Evolutionary conservation across 2,888 invertebrate genomes (phyloP), one percentile per base, ranked within the genome.

Genomic region (Drosophila mimica): DNA sequence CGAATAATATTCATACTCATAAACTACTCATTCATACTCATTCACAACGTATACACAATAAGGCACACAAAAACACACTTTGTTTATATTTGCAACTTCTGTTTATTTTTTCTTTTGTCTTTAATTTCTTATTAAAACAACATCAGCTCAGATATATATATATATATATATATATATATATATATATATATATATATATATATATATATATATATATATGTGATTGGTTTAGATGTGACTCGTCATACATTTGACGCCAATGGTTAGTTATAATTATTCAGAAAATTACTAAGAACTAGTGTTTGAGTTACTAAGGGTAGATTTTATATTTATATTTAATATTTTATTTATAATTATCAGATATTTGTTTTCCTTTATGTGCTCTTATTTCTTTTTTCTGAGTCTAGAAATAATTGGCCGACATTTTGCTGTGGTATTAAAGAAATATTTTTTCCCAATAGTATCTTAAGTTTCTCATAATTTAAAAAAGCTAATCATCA

Each of bases 11-110:
- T 60, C 48, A 46, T 20, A 38, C 5, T 20, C 40, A 25, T 25
- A 25, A 25, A 25, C 25, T 25, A 25, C 25, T 25, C 25, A 25
- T 25, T 25, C 25, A 25, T n/a, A 43, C 20, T 43, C 20, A 43
- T 49, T 49, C 25, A 36, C 48, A 56, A 61, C 74, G 64, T 68
- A 64, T 65, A 76, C 74, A 53, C 64, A 78, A 76, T 73, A 40
- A 61, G 77, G 67, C 54, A 71, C 58, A 75, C 76, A 57, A 20
- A 28, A 48, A 54, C 66, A 40, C 30, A n/a, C 40, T 7, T 30
- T 25, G 40, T 8, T 25, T n/a, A 33, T 17, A 25, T 13, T 5
- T 34, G 34, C 36, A 66, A 53, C 36, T 67, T 40, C n/a, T 4
- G 40, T 52, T 54, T 48, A 15, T 9, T 11, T 1, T 13, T n/a